Percentiles rank a stretch among this genome's conserved stretches.
Conservation (phyloP, 2,113 vertebrate genomes). For the Columba livia region DNA sequence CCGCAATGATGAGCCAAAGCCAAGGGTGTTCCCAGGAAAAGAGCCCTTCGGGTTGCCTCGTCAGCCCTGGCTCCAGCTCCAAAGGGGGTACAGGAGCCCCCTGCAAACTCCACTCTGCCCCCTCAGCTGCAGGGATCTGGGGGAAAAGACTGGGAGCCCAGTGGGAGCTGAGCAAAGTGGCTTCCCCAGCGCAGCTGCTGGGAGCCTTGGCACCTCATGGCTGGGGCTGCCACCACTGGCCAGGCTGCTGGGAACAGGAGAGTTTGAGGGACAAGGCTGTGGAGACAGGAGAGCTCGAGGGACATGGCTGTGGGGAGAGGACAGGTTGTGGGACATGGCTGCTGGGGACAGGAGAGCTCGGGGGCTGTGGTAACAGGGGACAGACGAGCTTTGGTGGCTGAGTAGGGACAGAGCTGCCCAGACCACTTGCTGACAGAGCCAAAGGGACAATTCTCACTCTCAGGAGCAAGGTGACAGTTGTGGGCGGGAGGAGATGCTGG, state of each 20-base stretch:
- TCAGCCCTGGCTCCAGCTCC: neutral
- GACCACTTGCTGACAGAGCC: neutral
- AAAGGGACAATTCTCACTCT: neutral
- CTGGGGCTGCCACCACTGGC: neutral
- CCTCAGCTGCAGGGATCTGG: neutral
- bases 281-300: neutral
- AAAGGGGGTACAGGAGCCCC: accelerated
- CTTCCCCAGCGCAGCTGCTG: neutral
- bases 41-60: neutral
- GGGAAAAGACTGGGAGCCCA: neutral
- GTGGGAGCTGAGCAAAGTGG: neutral
- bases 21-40: neutral
- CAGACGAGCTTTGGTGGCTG: accelerated
- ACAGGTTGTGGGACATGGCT: neutral
- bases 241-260: neutral
- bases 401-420: neutral
- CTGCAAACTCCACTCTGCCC: no score
- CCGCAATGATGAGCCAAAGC: neutral
- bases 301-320: neutral
- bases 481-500: neutral
- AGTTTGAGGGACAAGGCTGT: neutral
- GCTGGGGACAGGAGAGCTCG: neutral
- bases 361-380: neutral
- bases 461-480: accelerated
- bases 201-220: neutral